Conservation (phyloP, 2,113 vertebrate species). For the Euleptes europaea region DNA sequence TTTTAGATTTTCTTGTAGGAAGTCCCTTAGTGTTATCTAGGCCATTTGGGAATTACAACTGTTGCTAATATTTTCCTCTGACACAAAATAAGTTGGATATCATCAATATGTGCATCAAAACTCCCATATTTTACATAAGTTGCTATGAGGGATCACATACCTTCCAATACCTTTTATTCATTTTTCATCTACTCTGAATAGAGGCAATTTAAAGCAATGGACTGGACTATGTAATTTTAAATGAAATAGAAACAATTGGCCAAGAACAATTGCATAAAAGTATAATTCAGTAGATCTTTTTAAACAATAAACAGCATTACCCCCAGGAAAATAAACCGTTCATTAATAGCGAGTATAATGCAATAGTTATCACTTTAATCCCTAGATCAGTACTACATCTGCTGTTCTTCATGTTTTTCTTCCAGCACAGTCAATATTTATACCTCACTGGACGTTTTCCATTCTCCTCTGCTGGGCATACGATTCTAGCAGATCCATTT, state of each 20-base stretch:
- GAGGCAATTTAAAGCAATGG: background rate
- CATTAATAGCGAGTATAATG: background rate
- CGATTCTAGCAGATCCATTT: background rate
- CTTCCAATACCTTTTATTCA: background rate
- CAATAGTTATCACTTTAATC: constrained; percentile 1
- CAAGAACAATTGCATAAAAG: background rate
- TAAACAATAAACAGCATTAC: background rate
- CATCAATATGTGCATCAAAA: background rate
- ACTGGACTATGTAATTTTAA: background rate
- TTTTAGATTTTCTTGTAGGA: too few species aligned
- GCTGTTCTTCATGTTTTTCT: background rate
- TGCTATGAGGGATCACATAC: background rate
- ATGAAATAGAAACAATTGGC: constrained; percentile 7
- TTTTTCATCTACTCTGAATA: background rate
- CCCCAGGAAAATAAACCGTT: background rate
- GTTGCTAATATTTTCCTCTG: too few species aligned
- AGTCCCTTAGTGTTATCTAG: background rate
- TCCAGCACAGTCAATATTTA: background rate
- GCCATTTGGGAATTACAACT: background rate
- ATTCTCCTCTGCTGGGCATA: background rate
- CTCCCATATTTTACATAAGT: background rate
- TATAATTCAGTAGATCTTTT: background rate
- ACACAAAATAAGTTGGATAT: too few species aligned
- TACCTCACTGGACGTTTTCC: background rate
- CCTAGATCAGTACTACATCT: background rate